Evolutionary conservation across 2,888 invertebrate genomes (phyloP), one percentile per base, ranked within the genome.

Genomic region (Leuctra nigra): DNA sequence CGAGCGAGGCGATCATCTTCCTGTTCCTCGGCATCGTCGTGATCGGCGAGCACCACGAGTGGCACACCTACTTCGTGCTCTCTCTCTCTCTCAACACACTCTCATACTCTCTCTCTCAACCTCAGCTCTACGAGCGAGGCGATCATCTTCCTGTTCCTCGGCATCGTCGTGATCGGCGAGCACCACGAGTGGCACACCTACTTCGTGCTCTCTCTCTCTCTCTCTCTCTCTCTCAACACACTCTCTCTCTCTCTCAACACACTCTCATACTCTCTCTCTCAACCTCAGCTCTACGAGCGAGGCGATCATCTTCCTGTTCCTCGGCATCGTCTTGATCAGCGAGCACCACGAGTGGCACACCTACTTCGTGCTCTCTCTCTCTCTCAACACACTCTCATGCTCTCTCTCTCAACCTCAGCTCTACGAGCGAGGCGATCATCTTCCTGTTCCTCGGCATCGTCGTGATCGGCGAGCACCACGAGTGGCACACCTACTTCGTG

Each of bases 391-490:
- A n/a, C n/a, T n/a, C n/a, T n/a, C n/a, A n/a, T n/a, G n/a, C n/a
- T n/a, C n/a, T n/a, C n/a, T n/a, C n/a, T n/a, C n/a, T n/a, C n/a
- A n/a, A n/a, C 29, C 39, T 0, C 61, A 77, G 80, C 41, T 77
- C 76, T 62, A 74, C 76, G 6, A 74, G 77, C 2, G 82, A 82
- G 67, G 80, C 80, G 1, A 75, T 82, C 64, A 81, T 82, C 65
- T 82, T 82, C 68, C 76, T 82, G 70, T 80, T 81, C 66, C 73
- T 82, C 35, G 81, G 81, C 2, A 74, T 80, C 23, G 78, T 79
- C 6, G 77, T 80, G 6, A 60, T 64, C n/a, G 62, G 58, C 47
- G 61, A 63, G 44, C 24, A 53, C 4, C 64, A 64, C 53, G 74
- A 76, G 23, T 62, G 63, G 62, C 70, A 76, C 61, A 72, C 76